Evolutionary conservation across 2,888 invertebrate species (phyloP).

Genomic region (Plebejus anna): DNA sequence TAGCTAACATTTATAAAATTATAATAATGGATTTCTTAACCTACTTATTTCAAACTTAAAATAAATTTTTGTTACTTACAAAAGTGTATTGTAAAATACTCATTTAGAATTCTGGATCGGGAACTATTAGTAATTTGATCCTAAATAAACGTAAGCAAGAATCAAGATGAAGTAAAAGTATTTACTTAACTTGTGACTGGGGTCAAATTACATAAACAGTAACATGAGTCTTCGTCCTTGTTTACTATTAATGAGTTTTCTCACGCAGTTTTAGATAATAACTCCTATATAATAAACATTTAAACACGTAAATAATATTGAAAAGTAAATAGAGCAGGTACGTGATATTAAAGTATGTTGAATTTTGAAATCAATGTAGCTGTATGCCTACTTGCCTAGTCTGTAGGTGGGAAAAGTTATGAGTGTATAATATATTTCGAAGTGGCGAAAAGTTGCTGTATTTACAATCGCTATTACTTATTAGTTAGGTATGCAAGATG

Average conservation of each 20-base stretch:
- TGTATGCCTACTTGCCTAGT: neutral
- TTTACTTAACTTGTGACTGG: neutral
- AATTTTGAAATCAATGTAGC: neutral
- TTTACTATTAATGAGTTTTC: slow-evolving; percentile 9
- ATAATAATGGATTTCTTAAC: too few relatives aligned
- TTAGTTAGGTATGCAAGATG: too few relatives aligned
- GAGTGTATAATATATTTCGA: too few relatives aligned
- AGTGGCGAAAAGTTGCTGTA: too few relatives aligned
- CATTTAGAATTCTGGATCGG: neutral
- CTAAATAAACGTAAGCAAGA: neutral
- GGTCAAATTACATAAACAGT: slow-evolving; percentile 13
- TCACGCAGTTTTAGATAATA: slow-evolving; percentile 1
- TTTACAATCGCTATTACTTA: too few relatives aligned
- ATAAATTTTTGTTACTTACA: too few relatives aligned
- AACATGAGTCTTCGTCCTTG: neutral
- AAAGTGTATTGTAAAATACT: neutral
- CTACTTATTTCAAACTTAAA: too few relatives aligned
- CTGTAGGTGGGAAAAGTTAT: neutral
- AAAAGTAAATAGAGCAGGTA: neutral
- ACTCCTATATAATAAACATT: neutral
- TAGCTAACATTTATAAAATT: too few relatives aligned
- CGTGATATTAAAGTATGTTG: neutral
- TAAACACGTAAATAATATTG: neutral
- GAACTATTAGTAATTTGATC: neutral
- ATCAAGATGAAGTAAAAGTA: neutral